Conservation (phyloP, 2,888 invertebrate genomes). For the Netelia fuscicornis region DNA sequence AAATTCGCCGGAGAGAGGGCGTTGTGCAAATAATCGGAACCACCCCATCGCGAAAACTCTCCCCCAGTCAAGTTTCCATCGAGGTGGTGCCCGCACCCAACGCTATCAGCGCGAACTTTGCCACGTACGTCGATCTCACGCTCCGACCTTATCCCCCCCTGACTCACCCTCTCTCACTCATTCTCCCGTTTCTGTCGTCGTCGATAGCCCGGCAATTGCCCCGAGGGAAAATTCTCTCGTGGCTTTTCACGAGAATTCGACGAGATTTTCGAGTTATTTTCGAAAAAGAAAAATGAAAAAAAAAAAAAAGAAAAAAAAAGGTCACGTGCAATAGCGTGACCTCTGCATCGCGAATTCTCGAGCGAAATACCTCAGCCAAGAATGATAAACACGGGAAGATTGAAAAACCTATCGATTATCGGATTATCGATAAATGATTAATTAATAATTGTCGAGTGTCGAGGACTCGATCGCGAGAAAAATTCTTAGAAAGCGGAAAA, state of each 20-base stretch:
- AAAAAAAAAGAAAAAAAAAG: no score
- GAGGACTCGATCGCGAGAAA: no score
- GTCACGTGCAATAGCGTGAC: no score
- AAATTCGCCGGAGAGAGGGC: slow-evolving; percentile 55
- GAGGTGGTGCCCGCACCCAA: not conserved
- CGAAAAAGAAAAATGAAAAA: not conserved
- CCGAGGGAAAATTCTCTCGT: slow-evolving; percentile 61
- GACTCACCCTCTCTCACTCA: not conserved
- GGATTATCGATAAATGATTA: no score
- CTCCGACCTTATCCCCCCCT: slow-evolving; percentile 47
- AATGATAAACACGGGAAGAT: no score
- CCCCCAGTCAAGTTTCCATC: slow-evolving; percentile 54
- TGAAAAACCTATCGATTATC: no score
- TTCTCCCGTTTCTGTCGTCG: slow-evolving; percentile 4
- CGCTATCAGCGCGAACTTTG: slow-evolving; percentile 53
- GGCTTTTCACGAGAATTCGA: slow-evolving; percentile 59
- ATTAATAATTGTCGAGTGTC: no score
- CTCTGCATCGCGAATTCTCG: no score
- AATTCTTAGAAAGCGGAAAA: no score
- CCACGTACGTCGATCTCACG: slow-evolving; percentile 65
- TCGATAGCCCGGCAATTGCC: slow-evolving; percentile 45
- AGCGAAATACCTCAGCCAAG: no score
- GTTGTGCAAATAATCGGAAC: slow-evolving; percentile 63
- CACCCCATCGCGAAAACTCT: slow-evolving; percentile 31
- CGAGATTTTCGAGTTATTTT: slow-evolving; percentile 1